phyloP scores from a whole-genome alignment of 92 coral and sea anemone species.

The Chrysogorgia sp. region DNA sequence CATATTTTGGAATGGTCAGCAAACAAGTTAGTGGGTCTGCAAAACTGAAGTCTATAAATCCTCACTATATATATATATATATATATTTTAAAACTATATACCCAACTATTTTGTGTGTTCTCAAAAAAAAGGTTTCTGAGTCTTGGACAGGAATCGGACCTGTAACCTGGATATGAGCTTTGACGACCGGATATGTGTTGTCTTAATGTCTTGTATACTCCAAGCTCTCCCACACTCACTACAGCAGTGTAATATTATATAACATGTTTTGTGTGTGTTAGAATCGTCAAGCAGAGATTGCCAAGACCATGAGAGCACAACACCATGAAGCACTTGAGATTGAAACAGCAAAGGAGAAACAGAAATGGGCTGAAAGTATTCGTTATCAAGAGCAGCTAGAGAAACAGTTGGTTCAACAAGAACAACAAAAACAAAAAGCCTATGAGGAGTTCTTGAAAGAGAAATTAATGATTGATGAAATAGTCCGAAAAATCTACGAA shows the following conservation, averaged over 20 bases:
- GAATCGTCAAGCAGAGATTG: conserved; percentile 72
- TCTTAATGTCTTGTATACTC: too few species aligned
- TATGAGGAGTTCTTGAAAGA: conserved; percentile 98
- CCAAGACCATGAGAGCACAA: conserved; percentile 78
- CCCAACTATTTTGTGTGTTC: too few species aligned
- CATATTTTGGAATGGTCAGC: too few species aligned
- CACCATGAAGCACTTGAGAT: conserved; percentile 78
- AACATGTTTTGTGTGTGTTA: background rate
- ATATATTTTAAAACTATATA: too few species aligned
- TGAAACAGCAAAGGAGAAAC: conserved; percentile 77
- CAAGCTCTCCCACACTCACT: too few species aligned
- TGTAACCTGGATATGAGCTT: too few species aligned
- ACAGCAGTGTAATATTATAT: background rate
- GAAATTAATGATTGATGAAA: conserved; percentile 98
- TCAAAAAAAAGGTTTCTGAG: too few species aligned
- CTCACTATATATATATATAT: too few species aligned
- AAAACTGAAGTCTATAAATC: too few species aligned
- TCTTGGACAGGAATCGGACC: too few species aligned
- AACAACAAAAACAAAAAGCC: conserved; percentile 83
- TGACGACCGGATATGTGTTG: too few species aligned
- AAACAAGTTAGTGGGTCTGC: too few species aligned
- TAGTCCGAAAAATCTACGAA: conserved; percentile 95
- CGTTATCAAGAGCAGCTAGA: conserved; percentile 91
- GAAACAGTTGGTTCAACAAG: conserved; percentile 84
- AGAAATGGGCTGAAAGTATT: conserved; percentile 94